Conservation (phyloP, 64 coral and sea anemone species). For the Cladopsammia gracilis region DNA sequence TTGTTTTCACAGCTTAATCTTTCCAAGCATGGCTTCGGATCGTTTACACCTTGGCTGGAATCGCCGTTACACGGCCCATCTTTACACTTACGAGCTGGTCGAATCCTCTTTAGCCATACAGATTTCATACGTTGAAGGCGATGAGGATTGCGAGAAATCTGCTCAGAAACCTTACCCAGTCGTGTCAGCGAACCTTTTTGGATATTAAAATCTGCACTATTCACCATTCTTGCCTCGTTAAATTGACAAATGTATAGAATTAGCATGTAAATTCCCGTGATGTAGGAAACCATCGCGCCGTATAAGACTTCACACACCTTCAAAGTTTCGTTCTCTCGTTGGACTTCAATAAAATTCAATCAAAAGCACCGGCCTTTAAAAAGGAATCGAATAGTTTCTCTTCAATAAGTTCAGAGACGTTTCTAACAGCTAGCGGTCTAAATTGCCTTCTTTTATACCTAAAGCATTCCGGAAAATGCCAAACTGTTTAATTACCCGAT, state of each 20-base stretch:
- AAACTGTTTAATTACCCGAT: slow-evolving; percentile 39
- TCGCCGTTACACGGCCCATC: not conserved
- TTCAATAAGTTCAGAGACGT: not conserved
- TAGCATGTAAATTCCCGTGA: not conserved
- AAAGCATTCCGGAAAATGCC: slow-evolving; percentile 44
- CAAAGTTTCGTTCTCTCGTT: not conserved
- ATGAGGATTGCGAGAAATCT: not conserved
- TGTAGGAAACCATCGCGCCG: not conserved
- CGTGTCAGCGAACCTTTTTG: slow-evolving; percentile 1
- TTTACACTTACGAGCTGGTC: not conserved
- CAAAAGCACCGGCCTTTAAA: not conserved
- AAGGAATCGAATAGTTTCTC: no score
- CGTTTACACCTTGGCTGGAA: no score
- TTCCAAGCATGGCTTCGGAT: not conserved
- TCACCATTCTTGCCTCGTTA: not conserved
- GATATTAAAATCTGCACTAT: not conserved
- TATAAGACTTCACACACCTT: not conserved
- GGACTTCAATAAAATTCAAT: not conserved
- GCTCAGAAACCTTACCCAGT: not conserved
- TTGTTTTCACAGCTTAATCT: not conserved
- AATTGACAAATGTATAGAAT: slow-evolving; percentile 23
- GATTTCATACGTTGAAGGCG: not conserved
- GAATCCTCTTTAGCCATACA: not conserved
- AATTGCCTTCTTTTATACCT: slow-evolving; percentile 37
- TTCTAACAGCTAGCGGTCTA: not conserved